These are phyloP conservation scores for Drosophila algonquin DNA, from an alignment of 2,888 invertebrate species.

Conservation along the genomic window DNA sequence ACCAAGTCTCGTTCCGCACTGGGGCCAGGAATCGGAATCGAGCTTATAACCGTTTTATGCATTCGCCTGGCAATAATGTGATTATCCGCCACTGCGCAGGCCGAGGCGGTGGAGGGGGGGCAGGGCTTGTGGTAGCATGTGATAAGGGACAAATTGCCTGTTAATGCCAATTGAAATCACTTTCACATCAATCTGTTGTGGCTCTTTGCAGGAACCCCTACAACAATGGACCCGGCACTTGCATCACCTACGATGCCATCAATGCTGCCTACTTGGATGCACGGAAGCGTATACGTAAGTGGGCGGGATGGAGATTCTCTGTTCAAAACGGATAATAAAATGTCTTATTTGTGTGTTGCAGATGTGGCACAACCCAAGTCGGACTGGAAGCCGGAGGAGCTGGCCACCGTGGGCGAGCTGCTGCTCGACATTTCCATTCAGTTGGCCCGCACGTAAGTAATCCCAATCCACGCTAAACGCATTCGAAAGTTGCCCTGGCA, in stretches of 20 bases:
- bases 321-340: constrained; percentile 5
- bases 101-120: background rate
- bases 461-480: constrained; percentile 68
- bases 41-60: constrained; percentile 42
- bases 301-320: constrained; percentile 83
- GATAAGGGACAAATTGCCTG: constrained; percentile 68
- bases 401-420: constrained; percentile 93
- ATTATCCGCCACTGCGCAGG: constrained; percentile 74
- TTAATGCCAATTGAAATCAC: constrained; percentile 54
- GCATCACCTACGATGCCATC: constrained; percentile 95
- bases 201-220: constrained; percentile 78
- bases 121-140: constrained; percentile 63
- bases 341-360: constrained; percentile 79
- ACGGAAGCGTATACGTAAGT: constrained; percentile 94
- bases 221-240: constrained; percentile 88
- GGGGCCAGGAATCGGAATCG: constrained; percentile 16
- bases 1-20: constrained; percentile 47
- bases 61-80: constrained; percentile 76
- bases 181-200: constrained; percentile 43
- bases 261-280: constrained; percentile 95
- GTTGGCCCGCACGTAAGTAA: constrained; percentile 91
- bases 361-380: constrained; percentile 92
- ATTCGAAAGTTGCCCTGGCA: constrained; percentile 66
- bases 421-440: constrained; percentile 93
- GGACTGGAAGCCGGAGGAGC: constrained; percentile 93